A percentile compares a stretch with the other conserved stretches of the same genome.
Conservation (phyloP, 2,113 vertebrate species). For the Illadopsis cleaveri region DNA sequence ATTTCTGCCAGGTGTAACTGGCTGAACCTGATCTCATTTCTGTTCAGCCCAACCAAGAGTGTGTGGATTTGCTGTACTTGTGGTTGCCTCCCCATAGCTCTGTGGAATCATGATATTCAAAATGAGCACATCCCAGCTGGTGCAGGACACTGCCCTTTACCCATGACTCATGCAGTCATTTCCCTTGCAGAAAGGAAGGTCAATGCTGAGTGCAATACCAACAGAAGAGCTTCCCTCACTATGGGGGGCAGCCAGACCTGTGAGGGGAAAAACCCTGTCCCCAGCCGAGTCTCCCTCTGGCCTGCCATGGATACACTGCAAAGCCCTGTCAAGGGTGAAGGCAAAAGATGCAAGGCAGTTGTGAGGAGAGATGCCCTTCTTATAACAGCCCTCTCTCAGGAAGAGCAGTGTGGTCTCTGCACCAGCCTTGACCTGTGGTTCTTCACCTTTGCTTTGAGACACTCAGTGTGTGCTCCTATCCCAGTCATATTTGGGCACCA, state of each 20-base stretch:
- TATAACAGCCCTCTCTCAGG: neutral
- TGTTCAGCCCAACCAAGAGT: neutral
- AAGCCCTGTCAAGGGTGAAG: neutral
- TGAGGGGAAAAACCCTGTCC: neutral
- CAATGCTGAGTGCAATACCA: neutral
- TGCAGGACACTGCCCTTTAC: neutral
- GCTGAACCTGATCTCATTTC: slow-evolving; percentile 22
- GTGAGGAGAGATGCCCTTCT: neutral
- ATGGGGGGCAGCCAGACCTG: neutral
- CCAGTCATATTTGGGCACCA: accelerated
- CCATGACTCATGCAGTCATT: neutral
- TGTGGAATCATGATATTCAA: accelerated
- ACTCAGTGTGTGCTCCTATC: neutral
- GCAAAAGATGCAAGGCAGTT: neutral
- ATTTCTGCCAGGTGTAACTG: slow-evolving; percentile 7
- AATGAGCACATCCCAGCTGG: neutral
- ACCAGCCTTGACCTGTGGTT: neutral
- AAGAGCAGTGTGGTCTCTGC: neutral
- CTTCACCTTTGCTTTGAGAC: neutral
- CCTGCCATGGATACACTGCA: accelerated
- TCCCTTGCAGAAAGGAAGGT: neutral
- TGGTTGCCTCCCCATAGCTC: neutral
- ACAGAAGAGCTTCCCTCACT: neutral
- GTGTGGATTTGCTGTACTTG: neutral
- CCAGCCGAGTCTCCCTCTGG: neutral